Base-by-base conservation (phyloP, 2,113 vertebrate genomes). In the Oxyruncus cristatus region DNA sequence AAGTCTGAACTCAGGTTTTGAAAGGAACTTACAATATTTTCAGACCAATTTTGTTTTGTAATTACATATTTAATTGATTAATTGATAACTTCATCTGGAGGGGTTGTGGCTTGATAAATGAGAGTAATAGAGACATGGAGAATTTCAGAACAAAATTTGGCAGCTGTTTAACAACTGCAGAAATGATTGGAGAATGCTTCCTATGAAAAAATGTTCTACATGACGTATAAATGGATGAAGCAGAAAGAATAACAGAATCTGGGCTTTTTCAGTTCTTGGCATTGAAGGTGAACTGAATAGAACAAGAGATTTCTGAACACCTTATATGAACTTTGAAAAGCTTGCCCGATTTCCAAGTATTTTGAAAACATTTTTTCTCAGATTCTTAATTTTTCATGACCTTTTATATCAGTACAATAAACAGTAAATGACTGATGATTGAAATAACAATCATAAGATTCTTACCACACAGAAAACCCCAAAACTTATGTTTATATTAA, bases 181-280 rank as follows among this genome's bases (percentile, higher is more conserved):
- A 28, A 89, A 92, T 52, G 13, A 74, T 16, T 47, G 18, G 24
- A 81, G 35, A 71, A 30, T 63, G 33, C 6, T 83, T 93, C 17
- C 19, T 68, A 11, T 22, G 23, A 67, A 90, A 89, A 89, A 92
- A 32, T n/a, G 1, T 72, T 84, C 35, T 72, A 41, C 2, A 3
- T 49, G 30, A 26, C 37, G 68, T 23, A 71, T 68, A 84, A 91
- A 89, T 4, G 24, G n/a, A 78, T 56, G 56, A 93, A 93, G 14
- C 47, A 87, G 70, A 87, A 92, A 89, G 21, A 92, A 72, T 35
- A 92, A 79, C 46, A 89, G 21, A 85, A 82, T 91, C 74, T 83
- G 81, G 26, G 3, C 1, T 74, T 94, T 82, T 94, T 85, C 81
- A 70, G 8, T 62, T 88, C 52, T 82, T 92, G 53, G 59, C 70